Percentiles rank a stretch among this genome's conserved stretches.
Conservation (phyloP, 2,113 vertebrate genomes). For the Capreolus pygargus region DNA sequence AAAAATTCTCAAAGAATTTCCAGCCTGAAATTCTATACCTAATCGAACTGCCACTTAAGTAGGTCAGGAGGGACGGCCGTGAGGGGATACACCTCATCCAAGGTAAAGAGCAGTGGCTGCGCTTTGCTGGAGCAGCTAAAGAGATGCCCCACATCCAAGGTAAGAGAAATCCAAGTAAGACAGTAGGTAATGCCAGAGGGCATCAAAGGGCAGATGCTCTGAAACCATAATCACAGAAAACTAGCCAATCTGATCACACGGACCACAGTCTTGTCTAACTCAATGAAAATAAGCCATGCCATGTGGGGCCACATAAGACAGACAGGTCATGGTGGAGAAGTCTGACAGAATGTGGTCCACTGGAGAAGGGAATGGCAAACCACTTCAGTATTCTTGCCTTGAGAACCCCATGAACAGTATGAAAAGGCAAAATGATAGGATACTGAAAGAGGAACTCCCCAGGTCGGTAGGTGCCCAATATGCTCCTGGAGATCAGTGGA, state of each 20-base stretch:
- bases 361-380: not conserved
- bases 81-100: too few species aligned
- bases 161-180: too few species aligned
- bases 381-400: not conserved
- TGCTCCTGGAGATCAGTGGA: not conserved
- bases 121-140: too few species aligned
- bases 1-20: not conserved
- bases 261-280: not conserved
- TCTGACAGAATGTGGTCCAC: not conserved
- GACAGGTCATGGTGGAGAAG: not conserved
- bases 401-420: not conserved
- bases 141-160: too few species aligned
- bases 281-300: not conserved
- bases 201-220: not conserved
- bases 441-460: not conserved
- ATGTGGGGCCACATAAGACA: fast-evolving
- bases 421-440: not conserved
- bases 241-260: not conserved
- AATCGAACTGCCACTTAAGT: not conserved
- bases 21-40: not conserved
- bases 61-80: too few species aligned
- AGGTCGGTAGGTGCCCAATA: not conserved
- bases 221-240: not conserved
- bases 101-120: too few species aligned
- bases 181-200: too few species aligned